Conservation (phyloP, 1,140 invertebrate species). For the Drosophila parvula region DNA sequence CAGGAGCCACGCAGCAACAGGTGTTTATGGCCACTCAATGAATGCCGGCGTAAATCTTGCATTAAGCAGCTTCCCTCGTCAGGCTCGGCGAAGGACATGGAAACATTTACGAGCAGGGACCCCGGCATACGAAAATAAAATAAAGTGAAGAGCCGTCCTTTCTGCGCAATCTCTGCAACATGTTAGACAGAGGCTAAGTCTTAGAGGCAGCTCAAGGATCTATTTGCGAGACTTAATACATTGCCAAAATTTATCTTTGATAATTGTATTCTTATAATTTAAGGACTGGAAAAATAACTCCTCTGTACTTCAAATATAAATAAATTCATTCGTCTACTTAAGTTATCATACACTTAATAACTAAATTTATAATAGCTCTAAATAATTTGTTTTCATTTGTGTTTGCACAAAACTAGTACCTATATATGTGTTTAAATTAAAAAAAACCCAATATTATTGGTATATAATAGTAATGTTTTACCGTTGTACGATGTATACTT, state of each 20-base stretch:
- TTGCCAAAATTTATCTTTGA: not conserved
- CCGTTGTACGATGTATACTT: too few relatives aligned
- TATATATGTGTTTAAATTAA: too few relatives aligned
- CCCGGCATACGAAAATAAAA: constrained; percentile 4
- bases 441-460: too few relatives aligned
- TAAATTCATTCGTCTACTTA: too few relatives aligned
- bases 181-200: constrained; percentile 19
- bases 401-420: too few relatives aligned
- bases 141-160: not conserved
- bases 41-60: constrained; percentile 79
- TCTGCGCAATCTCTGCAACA: constrained; percentile 71
- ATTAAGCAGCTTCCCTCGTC: constrained; percentile 48
- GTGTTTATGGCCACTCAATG: constrained; percentile 71
- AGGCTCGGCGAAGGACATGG: constrained; percentile 34
- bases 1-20: constrained; percentile 60
- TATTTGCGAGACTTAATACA: not conserved
- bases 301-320: not conserved
- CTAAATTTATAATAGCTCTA: too few relatives aligned
- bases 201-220: not conserved
- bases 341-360: too few relatives aligned
- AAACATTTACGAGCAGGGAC: constrained; percentile 46
- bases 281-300: too few relatives aligned
- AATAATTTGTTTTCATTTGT: too few relatives aligned
- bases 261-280: not conserved
- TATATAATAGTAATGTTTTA: too few relatives aligned